A percentile compares a stretch with the other conserved stretches of the same genome.
Conservation (phyloP, 2,113 vertebrate genomes). For the Osmerus eperlanus region DNA sequence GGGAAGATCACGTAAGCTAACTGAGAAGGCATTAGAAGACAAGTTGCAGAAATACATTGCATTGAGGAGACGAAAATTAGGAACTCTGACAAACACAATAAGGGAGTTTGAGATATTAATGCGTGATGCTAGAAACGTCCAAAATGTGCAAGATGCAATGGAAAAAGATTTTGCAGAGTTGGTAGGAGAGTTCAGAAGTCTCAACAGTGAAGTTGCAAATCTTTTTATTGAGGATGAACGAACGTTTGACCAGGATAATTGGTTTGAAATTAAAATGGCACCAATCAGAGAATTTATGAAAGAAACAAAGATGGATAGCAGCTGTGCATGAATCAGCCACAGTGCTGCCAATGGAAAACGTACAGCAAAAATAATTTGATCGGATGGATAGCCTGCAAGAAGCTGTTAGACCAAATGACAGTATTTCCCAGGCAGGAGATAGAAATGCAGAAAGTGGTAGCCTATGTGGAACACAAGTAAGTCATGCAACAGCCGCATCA, state of each 20-base stretch:
- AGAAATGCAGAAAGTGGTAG: too few relatives aligned
- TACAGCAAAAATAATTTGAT: neutral
- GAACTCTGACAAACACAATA: neutral
- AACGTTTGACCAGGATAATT: constrained; percentile 2
- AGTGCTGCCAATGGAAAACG: neutral
- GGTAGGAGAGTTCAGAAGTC: neutral
- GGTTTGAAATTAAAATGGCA: constrained; percentile 3
- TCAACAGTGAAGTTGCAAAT: constrained; percentile 3
- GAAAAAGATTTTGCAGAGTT: neutral
- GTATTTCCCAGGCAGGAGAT: neutral
- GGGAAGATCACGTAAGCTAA: constrained; percentile 2
- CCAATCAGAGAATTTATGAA: neutral
- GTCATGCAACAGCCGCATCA: neutral
- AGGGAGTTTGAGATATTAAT: too few relatives aligned
- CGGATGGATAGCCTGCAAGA: neutral
- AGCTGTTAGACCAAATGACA: constrained; percentile 13
- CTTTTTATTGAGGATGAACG: constrained; percentile 11
- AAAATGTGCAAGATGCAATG: neutral
- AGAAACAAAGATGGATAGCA: neutral
- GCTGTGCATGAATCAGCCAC: too few relatives aligned
- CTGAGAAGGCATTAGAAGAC: constrained; percentile 8
- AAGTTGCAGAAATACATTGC: constrained; percentile 4
- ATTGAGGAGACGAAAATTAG: constrained; percentile 6
- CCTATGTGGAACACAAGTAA: neutral
- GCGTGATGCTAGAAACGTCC: neutral